These are phyloP conservation scores for Anguilla pacifica DNA, from an alignment of 2,797 vertebrate species.

Conservation along the genomic window DNA sequence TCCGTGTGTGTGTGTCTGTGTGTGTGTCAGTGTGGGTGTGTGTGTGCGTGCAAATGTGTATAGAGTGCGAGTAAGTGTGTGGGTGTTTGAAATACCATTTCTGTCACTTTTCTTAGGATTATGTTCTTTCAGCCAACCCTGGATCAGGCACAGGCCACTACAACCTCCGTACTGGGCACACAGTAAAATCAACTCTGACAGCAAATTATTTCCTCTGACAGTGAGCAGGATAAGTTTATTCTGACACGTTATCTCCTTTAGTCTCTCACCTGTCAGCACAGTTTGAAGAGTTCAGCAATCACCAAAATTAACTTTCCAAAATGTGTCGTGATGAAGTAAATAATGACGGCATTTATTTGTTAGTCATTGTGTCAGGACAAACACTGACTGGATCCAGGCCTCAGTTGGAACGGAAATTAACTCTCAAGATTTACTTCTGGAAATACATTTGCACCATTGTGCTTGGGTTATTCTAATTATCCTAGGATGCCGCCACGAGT, in stretches of 20 bases:
- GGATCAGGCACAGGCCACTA: not conserved
- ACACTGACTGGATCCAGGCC: not conserved
- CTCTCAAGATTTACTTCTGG: not conserved
- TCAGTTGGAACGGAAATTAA: not conserved
- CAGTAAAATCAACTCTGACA: not conserved
- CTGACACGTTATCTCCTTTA: not conserved
- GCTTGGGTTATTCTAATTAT: not conserved
- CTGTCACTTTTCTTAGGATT: not conserved
- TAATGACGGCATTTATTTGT: not conserved
- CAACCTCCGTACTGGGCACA: not conserved
- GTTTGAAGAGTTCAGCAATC: not conserved
- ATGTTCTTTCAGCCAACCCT: not conserved
- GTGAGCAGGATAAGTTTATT: not conserved
- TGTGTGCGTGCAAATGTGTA: constrained; percentile 31
- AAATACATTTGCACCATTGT: not conserved
- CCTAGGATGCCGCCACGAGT: not conserved
- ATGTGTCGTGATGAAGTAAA: not conserved
- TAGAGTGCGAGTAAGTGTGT: constrained; percentile 21
- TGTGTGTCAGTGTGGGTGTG: constrained; percentile 7
- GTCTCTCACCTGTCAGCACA: not conserved
- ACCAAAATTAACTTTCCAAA: not conserved
- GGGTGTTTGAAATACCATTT: constrained; percentile 26
- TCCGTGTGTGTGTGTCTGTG: constrained; percentile 6
- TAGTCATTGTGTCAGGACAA: not conserved
- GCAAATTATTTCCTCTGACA: not conserved